These are phyloP conservation scores for Perizoma affinitatum DNA, from an alignment of 2,888 invertebrate genomes.

Conservation along the genomic window DNA sequence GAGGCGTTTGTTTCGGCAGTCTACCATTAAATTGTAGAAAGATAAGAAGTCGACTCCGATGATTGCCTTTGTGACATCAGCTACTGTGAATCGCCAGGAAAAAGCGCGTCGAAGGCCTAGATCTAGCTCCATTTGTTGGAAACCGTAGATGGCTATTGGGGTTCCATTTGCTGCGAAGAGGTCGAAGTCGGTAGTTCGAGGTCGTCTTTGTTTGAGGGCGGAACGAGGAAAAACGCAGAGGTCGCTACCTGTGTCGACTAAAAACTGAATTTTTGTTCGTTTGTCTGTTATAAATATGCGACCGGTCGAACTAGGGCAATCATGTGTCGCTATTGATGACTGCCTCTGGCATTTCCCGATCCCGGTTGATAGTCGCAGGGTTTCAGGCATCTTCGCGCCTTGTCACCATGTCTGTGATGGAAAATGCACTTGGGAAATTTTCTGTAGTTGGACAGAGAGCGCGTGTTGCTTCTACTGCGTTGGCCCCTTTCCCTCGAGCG, in stretches of 20 bases:
- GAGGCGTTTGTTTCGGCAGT: conserved; percentile 3
- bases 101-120: conserved; percentile 12
- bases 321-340: too few species aligned
- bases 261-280: background rate
- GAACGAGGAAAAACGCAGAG: conserved; percentile 2
- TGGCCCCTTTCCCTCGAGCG: too few species aligned
- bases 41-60: conserved; percentile 12
- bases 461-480: too few species aligned
- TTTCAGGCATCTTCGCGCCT: too few species aligned
- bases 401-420: too few species aligned
- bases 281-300: background rate
- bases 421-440: too few species aligned
- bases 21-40: conserved; percentile 7
- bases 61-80: conserved; percentile 9
- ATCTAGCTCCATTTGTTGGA: background rate
- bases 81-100: conserved; percentile 10
- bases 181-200: background rate
- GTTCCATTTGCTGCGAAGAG: background rate
- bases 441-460: too few species aligned
- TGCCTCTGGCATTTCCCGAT: too few species aligned
- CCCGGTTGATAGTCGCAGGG: too few species aligned
- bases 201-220: background rate
- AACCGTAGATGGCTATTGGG: background rate
- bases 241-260: background rate
- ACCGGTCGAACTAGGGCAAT: background rate